Percentiles rank a stretch among this genome's conserved stretches.
Conservation (phyloP, 2,797 vertebrate genomes). For the Muscicapa comitata region DNA sequence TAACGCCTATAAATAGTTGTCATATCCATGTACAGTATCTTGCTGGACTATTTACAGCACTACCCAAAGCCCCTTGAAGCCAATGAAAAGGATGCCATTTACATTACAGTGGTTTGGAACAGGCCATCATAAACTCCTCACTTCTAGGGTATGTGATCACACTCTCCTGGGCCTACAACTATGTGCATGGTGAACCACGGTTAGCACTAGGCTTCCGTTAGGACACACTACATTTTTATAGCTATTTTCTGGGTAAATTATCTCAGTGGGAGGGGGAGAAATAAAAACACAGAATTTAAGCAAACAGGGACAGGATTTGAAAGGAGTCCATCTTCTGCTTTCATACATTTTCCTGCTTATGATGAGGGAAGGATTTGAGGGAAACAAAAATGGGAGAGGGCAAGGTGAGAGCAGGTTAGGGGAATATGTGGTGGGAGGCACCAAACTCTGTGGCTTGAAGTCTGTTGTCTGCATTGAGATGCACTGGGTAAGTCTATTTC, state of each 20-base stretch:
- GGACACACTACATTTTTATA: background rate
- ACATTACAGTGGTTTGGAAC: conserved; percentile 9
- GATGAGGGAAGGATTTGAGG: background rate
- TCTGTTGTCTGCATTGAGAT: background rate
- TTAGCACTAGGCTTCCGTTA: background rate
- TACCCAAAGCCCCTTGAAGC: conserved; percentile 1
- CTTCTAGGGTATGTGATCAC: background rate
- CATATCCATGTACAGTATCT: conserved; percentile 42
- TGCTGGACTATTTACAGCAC: conserved; percentile 7
- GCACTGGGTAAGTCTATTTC: background rate
- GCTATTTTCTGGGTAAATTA: background rate
- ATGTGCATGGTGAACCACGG: fast-evolving
- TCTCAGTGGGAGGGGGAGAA: background rate
- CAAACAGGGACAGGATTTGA: background rate
- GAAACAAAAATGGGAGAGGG: background rate
- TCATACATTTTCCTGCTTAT: background rate
- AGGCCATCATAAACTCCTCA: background rate
- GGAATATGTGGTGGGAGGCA: background rate
- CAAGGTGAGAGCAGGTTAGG: background rate
- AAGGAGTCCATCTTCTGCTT: background rate
- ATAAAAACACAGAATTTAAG: background rate
- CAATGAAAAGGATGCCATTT: conserved; percentile 11
- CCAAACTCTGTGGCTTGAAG: background rate
- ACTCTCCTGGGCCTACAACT: background rate
- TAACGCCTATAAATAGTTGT: conserved; percentile 42